phyloP scores from a whole-genome alignment of 2,888 invertebrate genomes.

The Acrobasis consociella region DNA sequence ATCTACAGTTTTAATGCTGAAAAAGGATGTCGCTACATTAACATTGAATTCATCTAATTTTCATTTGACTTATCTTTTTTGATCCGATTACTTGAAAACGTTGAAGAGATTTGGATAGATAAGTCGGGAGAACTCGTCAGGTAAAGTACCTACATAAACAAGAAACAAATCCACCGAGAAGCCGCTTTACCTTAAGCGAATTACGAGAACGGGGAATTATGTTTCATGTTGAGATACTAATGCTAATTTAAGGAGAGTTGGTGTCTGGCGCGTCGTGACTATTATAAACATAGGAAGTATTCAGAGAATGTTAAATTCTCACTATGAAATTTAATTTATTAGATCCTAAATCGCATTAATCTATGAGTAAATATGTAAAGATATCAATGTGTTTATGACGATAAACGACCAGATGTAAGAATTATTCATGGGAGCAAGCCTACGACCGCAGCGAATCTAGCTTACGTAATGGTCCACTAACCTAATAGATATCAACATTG shows the following conservation, averaged over 20 bases:
- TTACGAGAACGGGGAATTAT: background rate
- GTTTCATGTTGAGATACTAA: constrained; percentile 2
- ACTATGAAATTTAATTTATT: too few relatives aligned
- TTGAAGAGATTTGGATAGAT: constrained; percentile 9
- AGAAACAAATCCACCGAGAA: constrained; percentile 4
- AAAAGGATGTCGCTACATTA: background rate
- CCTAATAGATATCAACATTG: background rate
- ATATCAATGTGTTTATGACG: constrained; percentile 62
- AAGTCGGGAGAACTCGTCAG: background rate
- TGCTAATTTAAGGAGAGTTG: constrained; percentile 4
- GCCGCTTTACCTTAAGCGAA: constrained; percentile 1
- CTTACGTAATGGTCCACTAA: constrained; percentile 33
- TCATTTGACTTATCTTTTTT: constrained; percentile 8
- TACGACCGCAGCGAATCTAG: constrained; percentile 31
- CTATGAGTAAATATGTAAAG: constrained; percentile 38
- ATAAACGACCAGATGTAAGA: constrained; percentile 50
- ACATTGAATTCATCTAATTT: background rate
- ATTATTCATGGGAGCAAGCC: constrained; percentile 47
- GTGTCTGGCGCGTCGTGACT: constrained; percentile 7
- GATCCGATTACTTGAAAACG: constrained; percentile 19
- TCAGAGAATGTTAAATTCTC: background rate
- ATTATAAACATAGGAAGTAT: background rate
- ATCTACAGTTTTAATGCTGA: background rate
- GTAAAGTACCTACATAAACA: constrained; percentile 20
- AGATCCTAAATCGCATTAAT: too few relatives aligned